Evolutionary conservation across 2,888 invertebrate species (phyloP).

Genomic region (Callinectes sapidus): DNA sequence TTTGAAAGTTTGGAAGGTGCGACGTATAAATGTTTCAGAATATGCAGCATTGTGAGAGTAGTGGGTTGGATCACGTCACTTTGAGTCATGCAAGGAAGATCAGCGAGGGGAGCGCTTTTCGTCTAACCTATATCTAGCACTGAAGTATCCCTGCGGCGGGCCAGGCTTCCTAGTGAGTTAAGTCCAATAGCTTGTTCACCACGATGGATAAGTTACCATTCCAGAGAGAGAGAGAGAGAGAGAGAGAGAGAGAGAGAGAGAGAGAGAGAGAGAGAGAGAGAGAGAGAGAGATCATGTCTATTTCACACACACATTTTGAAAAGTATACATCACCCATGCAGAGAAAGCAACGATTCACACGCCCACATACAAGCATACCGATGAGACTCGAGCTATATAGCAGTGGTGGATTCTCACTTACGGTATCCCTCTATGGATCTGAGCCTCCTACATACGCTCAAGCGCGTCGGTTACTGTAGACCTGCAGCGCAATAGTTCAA

Average conservation of each 20-base stretch:
- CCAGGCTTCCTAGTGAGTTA: not conserved
- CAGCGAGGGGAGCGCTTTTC: not conserved
- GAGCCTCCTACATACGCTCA: not conserved
- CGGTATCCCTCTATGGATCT: not conserved
- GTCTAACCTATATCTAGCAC: not conserved
- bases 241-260: slow-evolving; percentile 12
- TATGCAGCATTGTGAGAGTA: not conserved
- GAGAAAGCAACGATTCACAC: not conserved
- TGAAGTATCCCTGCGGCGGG: not conserved
- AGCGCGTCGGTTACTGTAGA: not conserved
- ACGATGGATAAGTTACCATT: not conserved
- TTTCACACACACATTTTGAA: not conserved
- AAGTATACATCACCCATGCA: not conserved
- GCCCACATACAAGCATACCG: not conserved
- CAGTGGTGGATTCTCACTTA: not conserved
- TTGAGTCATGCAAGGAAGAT: not conserved
- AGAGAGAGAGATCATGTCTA: no score
- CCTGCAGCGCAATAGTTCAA: not conserved
- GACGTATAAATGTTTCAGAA: no score
- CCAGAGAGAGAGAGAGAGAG: not conserved
- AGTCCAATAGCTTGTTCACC: not conserved
- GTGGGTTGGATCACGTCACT: not conserved
- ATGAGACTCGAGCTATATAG: not conserved
- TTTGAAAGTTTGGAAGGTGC: no score
- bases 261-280: slow-evolving; percentile 8